phyloP scores from a whole-genome alignment of 2,888 invertebrate genomes.

The Callyntrura guangdongensis region DNA sequence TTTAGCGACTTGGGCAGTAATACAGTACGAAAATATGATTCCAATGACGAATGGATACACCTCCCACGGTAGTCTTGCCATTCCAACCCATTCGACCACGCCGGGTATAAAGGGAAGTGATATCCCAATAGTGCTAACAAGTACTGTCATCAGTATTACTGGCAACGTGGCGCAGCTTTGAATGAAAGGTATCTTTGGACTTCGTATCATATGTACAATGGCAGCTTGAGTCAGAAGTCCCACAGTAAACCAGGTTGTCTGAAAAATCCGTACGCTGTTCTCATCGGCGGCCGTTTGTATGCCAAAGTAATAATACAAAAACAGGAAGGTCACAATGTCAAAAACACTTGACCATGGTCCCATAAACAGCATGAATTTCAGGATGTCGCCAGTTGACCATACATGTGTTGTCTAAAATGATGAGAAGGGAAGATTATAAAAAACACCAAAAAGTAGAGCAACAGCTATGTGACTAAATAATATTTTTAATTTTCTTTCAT shows the following conservation, averaged over 20 bases:
- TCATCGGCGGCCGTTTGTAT: background rate
- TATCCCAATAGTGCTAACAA: conserved; percentile 8
- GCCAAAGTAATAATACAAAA: conserved; percentile 59
- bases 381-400: conserved; percentile 69
- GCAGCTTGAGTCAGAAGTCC: background rate
- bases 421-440: no score
- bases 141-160: background rate
- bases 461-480: no score
- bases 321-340: conserved; percentile 72
- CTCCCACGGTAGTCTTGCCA: background rate
- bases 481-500: no score
- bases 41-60: conserved; percentile 4
- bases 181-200: background rate
- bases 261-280: background rate
- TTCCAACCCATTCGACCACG: background rate
- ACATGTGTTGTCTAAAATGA: background rate
- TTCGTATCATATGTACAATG: conserved; percentile 10
- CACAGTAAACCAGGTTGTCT: conserved; percentile 1
- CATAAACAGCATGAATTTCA: conserved; percentile 74
- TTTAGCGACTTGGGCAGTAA: background rate
- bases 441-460: no score
- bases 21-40: background rate
- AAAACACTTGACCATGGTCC: conserved; percentile 78
- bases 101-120: conserved; percentile 1
- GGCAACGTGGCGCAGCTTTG: background rate